Conservation (phyloP, 2,888 invertebrate species). For the Schrankia costaestrigalis region DNA sequence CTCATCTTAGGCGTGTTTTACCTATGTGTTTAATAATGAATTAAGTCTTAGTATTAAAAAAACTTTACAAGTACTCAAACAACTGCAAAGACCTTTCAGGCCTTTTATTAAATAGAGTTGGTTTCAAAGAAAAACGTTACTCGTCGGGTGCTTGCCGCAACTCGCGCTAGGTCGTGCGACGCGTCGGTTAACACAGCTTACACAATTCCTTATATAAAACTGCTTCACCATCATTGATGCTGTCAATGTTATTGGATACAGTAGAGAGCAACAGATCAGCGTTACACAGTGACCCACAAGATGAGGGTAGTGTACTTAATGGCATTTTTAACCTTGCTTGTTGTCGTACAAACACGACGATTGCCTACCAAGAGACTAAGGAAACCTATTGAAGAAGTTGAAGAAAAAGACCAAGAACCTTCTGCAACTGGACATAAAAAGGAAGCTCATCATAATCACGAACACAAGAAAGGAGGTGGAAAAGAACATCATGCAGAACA, state of each 20-base stretch:
- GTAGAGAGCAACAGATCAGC: constrained; percentile 45
- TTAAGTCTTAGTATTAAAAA: no score
- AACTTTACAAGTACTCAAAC: no score
- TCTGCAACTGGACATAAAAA: constrained; percentile 74
- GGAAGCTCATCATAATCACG: constrained; percentile 66
- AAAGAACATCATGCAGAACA: constrained; percentile 84
- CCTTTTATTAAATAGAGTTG: constrained; percentile 9
- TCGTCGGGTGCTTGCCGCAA: constrained; percentile 45
- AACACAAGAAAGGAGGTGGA: constrained; percentile 83
- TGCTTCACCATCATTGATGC: constrained; percentile 64
- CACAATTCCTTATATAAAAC: constrained; percentile 79
- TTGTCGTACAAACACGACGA: constrained; percentile 51
- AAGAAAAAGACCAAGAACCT: constrained; percentile 53
- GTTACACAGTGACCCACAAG: constrained; percentile 32
- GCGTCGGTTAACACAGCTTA: constrained; percentile 66
- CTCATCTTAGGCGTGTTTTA: no score
- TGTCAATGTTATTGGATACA: constrained; percentile 63
- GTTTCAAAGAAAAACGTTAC: constrained; percentile 16
- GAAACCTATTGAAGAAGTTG: constrained; percentile 28
- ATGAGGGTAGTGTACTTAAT: constrained; percentile 62
- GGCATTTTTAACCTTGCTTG: constrained; percentile 48
- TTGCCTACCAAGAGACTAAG: constrained; percentile 44
- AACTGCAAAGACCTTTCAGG: no score
- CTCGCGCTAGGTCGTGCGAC: constrained; percentile 49
- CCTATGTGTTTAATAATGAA: no score